Evolutionary conservation across 2,113 vertebrate genomes (phyloP).

Genomic region (Ondatra zibethicus): DNA sequence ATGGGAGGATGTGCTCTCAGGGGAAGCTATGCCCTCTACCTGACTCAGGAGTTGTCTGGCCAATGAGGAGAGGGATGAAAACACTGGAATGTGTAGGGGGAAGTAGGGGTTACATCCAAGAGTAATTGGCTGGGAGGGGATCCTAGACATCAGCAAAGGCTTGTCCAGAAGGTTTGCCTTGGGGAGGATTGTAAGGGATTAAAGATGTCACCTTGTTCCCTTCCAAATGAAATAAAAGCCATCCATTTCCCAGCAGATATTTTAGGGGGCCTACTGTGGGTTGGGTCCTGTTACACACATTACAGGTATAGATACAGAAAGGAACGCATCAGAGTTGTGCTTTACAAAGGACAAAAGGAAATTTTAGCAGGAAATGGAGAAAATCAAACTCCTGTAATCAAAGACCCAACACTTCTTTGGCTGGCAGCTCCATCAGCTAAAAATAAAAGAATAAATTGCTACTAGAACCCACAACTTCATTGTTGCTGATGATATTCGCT

Average conservation of each 20-base stretch:
- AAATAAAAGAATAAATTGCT: slow-evolving; percentile 5
- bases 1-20: neutral
- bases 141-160: neutral
- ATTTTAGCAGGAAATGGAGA: neutral
- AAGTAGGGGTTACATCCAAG: neutral
- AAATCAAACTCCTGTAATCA: neutral
- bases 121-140: slow-evolving; percentile 14
- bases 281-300: neutral
- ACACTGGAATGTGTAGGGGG: slow-evolving; percentile 59
- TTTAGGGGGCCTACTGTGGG: neutral
- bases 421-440: neutral
- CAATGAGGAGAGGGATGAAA: neutral
- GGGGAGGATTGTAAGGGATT: neutral
- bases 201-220: neutral
- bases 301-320: neutral
- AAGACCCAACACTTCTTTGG: neutral
- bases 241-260: slow-evolving; percentile 1
- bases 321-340: neutral
- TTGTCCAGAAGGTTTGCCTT: slow-evolving; percentile 34
- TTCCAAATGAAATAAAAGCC: neutral
- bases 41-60: neutral
- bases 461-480: neutral
- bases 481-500: neutral
- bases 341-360: neutral
- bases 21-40: neutral